phyloP scores from a whole-genome alignment of 2,113 vertebrate genomes.

The Etheostoma cragini region DNA sequence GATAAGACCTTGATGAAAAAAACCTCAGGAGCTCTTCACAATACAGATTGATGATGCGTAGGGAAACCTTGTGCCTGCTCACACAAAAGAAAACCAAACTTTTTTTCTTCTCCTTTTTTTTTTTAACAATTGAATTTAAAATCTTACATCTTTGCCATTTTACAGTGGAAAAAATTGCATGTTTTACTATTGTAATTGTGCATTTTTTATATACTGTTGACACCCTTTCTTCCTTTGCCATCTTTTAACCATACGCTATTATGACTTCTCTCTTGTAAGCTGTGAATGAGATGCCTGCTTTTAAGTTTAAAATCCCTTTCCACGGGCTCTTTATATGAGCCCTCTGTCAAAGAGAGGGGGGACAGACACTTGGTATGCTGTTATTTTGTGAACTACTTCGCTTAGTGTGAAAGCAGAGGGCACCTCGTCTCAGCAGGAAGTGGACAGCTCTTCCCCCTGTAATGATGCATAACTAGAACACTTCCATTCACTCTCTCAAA shows the following conservation, averaged over 20 bases:
- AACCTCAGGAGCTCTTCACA: slow-evolving; percentile 69
- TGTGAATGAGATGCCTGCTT: slow-evolving; percentile 73
- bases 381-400: slow-evolving; percentile 82
- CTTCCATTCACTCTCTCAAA: slow-evolving; percentile 88
- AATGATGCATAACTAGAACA: slow-evolving; percentile 87
- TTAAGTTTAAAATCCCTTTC: slow-evolving; percentile 79
- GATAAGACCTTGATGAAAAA: slow-evolving; percentile 77
- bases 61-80: slow-evolving; percentile 37
- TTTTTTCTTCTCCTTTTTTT: neutral
- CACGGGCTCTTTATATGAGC: slow-evolving; percentile 61
- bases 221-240: slow-evolving; percentile 50
- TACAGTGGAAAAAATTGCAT: slow-evolving; percentile 58
- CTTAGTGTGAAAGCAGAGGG: slow-evolving; percentile 82
- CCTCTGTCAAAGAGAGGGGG: slow-evolving; percentile 69
- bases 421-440: slow-evolving; percentile 83
- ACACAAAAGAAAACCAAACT: slow-evolving; percentile 24
- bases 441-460: slow-evolving; percentile 76
- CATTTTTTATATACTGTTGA: slow-evolving; percentile 65
- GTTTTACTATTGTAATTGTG: slow-evolving; percentile 71
- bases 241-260: slow-evolving; percentile 65
- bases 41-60: slow-evolving; percentile 66
- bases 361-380: slow-evolving; percentile 75
- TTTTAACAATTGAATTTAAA: slow-evolving; percentile 42
- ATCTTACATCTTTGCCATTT: slow-evolving; percentile 16
- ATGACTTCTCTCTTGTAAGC: slow-evolving; percentile 59